A percentile compares a stretch with the other conserved stretches of the same genome.
These are phyloP conservation scores for Macroramphosus scolopax DNA, from an alignment of 2,797 vertebrate species.

Conservation along the genomic window DNA sequence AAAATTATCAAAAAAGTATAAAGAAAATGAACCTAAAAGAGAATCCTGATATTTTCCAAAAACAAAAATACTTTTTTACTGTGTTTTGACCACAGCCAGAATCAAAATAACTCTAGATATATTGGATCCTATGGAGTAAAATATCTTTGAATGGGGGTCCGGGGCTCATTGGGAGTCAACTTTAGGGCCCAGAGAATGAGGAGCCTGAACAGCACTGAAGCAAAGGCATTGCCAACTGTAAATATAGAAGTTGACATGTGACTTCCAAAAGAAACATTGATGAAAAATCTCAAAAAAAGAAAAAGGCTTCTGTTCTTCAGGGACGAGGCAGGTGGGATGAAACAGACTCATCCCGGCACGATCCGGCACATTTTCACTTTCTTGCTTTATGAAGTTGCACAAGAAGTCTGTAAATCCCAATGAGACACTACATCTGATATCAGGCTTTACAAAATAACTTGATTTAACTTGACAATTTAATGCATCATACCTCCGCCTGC, in stretches of 20 bases:
- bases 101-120: too few species aligned
- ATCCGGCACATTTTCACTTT: neutral
- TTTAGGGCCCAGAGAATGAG: too few species aligned
- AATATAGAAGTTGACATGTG: neutral
- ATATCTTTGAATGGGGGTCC: too few species aligned
- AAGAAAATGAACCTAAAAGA: too few species aligned
- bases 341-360: neutral
- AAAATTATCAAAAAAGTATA: too few species aligned
- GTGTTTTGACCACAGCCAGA: too few species aligned
- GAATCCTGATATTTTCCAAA: too few species aligned
- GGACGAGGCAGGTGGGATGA: neutral
- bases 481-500: neutral
- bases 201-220: too few species aligned
- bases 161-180: too few species aligned
- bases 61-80: too few species aligned
- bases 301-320: neutral
- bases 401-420: neutral
- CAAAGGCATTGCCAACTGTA: neutral
- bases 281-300: neutral
- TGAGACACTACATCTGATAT: neutral
- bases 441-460: neutral
- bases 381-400: neutral
- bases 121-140: too few species aligned
- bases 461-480: neutral
- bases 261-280: neutral